Percentiles rank a stretch among this genome's conserved stretches.
Conservation (phyloP, 2,888 invertebrate genomes). For the Mythimna loreyi region DNA sequence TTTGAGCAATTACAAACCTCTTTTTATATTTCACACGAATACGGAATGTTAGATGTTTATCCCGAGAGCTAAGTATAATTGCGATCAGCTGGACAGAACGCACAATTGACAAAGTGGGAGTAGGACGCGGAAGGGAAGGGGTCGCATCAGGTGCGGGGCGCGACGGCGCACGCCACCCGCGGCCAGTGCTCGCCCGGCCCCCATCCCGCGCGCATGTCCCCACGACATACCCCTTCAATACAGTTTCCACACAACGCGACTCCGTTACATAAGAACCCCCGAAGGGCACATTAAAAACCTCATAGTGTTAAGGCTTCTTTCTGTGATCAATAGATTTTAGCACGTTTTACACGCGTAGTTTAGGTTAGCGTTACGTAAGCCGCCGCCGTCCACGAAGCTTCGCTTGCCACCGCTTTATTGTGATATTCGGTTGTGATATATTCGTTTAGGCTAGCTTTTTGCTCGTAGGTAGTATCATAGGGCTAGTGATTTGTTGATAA, state of each 20-base stretch:
- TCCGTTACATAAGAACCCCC: slow-evolving; percentile 86
- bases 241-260: slow-evolving; percentile 82
- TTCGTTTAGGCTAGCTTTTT: slow-evolving; percentile 87
- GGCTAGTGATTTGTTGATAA: slow-evolving; percentile 54
- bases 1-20: slow-evolving; percentile 12
- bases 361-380: slow-evolving; percentile 89
- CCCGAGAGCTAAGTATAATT: slow-evolving; percentile 59
- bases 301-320: slow-evolving; percentile 88
- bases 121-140: slow-evolving; percentile 55
- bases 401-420: slow-evolving; percentile 89
- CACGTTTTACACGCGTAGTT: slow-evolving; percentile 86
- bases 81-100: slow-evolving; percentile 69
- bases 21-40: slow-evolving; percentile 32
- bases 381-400: slow-evolving; percentile 90
- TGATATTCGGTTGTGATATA: slow-evolving; percentile 90
- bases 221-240: slow-evolving; percentile 76
- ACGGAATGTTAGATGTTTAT: slow-evolving; percentile 40
- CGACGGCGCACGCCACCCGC: slow-evolving; percentile 66
- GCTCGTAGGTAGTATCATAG: slow-evolving; percentile 78
- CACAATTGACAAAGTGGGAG: slow-evolving; percentile 69
- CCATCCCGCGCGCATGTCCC: slow-evolving; percentile 86
- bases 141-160: slow-evolving; percentile 62
- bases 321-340: slow-evolving; percentile 89
- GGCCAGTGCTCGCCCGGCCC: slow-evolving; percentile 87
- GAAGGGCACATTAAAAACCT: slow-evolving; percentile 78